Conservation (phyloP, 2,888 invertebrate species). For the Stenichneumon culpator region DNA sequence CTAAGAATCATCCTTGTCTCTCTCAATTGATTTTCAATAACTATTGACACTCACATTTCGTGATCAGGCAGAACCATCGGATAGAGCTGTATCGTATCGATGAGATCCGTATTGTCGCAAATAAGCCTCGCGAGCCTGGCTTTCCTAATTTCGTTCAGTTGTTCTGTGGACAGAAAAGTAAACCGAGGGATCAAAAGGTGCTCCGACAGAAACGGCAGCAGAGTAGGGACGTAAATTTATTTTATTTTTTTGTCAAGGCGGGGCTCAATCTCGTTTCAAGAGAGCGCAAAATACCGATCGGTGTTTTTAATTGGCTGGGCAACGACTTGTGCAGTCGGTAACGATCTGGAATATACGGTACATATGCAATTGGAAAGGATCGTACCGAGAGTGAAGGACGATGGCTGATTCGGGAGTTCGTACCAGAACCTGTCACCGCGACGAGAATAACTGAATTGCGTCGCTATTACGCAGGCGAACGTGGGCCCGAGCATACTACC, state of each 20-base stretch:
- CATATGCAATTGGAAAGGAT: constrained; percentile 57
- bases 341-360: not conserved
- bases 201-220: not conserved
- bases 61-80: constrained; percentile 97
- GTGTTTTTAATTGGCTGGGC: not conserved
- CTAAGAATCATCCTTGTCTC: not conserved
- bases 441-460: constrained; percentile 95
- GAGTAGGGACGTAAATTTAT: not conserved
- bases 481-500: constrained; percentile 98
- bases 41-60: constrained; percentile 91
- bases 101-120: constrained; percentile 96
- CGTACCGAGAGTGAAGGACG: constrained; percentile 92
- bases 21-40: not conserved
- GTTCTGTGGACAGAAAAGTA: constrained; percentile 86
- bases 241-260: not conserved
- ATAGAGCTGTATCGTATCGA: constrained; percentile 95
- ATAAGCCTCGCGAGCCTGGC: constrained; percentile 93
- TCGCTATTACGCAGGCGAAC: constrained; percentile 97
- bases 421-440: constrained; percentile 98
- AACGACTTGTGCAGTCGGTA: not conserved
- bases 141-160: constrained; percentile 93
- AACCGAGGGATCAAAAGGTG: not conserved
- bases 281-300: not conserved
- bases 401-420: constrained; percentile 96
- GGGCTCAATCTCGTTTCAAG: not conserved